phyloP scores from a whole-genome alignment of 2,113 vertebrate genomes.

The Dryoscopus gambensis region DNA sequence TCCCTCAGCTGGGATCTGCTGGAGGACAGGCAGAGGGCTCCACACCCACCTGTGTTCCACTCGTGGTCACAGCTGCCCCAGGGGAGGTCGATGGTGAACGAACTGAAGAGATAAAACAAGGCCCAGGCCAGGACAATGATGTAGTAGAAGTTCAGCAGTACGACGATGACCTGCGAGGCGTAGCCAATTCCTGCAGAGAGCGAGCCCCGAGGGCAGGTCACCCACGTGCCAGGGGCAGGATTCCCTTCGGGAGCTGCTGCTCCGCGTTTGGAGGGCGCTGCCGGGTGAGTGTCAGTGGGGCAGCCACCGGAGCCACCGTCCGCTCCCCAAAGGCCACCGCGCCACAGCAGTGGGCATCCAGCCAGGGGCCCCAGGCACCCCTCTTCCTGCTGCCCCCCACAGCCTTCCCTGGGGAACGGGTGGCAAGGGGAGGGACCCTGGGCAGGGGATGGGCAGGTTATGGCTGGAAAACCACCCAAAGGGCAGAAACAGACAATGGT shows the following conservation, averaged over 20 bases:
- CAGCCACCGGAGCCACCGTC: fast-evolving
- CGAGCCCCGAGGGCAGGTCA: not conserved
- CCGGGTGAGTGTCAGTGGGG: fast-evolving
- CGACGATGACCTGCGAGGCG: constrained; percentile 87
- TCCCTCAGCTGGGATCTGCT: not conserved
- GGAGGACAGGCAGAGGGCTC: not conserved
- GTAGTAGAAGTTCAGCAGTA: constrained; percentile 91
- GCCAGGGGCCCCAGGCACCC: not conserved
- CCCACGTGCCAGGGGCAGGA: fast-evolving
- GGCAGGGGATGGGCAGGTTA: not conserved
- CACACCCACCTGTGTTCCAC: constrained; percentile 88
- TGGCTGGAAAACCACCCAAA: not conserved
- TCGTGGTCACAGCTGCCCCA: constrained; percentile 90
- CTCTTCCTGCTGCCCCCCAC: not conserved
- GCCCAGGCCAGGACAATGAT: constrained; percentile 94
- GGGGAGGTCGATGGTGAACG: constrained; percentile 86
- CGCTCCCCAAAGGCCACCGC: not conserved
- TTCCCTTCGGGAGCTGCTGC: not conserved
- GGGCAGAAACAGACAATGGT: not conserved
- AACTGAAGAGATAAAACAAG: constrained; percentile 90
- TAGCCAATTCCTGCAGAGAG: constrained; percentile 83
- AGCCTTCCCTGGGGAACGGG: not conserved
- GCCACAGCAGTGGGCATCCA: not conserved
- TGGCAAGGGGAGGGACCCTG: not conserved
- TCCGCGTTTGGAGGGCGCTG: fast-evolving